Evolutionary conservation across 92 coral and sea anemone species (phyloP).

Genomic region (Pocillopora meandrina): DNA sequence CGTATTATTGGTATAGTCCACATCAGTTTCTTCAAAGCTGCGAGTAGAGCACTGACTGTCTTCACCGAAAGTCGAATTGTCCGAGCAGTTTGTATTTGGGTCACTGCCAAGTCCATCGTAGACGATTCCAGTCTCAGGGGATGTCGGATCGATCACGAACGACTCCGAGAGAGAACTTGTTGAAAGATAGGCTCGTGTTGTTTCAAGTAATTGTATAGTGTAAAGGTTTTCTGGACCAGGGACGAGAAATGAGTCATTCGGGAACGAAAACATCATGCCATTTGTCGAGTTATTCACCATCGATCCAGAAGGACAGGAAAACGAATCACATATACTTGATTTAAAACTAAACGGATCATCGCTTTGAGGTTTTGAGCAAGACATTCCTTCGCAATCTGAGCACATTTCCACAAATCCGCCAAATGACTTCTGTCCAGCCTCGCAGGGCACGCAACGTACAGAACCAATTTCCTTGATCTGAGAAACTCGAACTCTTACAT

Average conservation of each 20-base stretch:
- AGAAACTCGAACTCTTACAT: slow-evolving; percentile 61
- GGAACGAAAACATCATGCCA: slow-evolving; percentile 48
- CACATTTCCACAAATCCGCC: slow-evolving; percentile 86
- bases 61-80: slow-evolving; percentile 86
- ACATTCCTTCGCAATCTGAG: slow-evolving; percentile 53
- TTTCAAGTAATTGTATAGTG: slow-evolving; percentile 71
- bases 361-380: slow-evolving; percentile 51
- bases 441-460: slow-evolving; percentile 78
- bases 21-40: slow-evolving; percentile 84
- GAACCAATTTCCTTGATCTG: slow-evolving; percentile 55
- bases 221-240: slow-evolving; percentile 74
- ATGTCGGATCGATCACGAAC: slow-evolving; percentile 83
- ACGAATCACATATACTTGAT: slow-evolving; percentile 54
- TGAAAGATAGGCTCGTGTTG: slow-evolving; percentile 75
- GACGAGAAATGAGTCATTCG: slow-evolving; percentile 73
- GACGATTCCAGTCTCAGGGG: slow-evolving; percentile 87
- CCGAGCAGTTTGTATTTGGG: slow-evolving; percentile 81
- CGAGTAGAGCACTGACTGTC: slow-evolving; percentile 95
- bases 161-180: slow-evolving; percentile 73
- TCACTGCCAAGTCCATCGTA: slow-evolving; percentile 96
- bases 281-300: slow-evolving; percentile 51
- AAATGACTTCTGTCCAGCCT: slow-evolving; percentile 73
- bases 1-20: slow-evolving; percentile 91
- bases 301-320: slow-evolving; percentile 49
- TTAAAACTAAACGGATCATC: slow-evolving; percentile 75